Evolutionary conservation across 2,888 invertebrate genomes (phyloP), one percentile per base, ranked within the genome.

Genomic region (Habrosyne pyritoides): DNA sequence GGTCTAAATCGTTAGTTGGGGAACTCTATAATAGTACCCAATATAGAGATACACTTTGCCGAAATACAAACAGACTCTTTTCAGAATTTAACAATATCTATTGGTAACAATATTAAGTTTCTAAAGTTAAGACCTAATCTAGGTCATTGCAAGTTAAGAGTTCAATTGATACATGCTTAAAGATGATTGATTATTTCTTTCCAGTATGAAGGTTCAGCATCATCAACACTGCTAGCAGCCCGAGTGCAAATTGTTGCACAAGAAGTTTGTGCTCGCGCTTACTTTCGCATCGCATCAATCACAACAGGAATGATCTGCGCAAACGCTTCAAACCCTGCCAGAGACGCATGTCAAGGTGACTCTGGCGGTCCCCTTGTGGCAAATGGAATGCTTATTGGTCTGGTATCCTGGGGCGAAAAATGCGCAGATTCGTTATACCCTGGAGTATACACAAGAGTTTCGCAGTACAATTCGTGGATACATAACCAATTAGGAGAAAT

Each of bases 351-450:
- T 57, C 91, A 93, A 79, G 94, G 94, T 0, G 94, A 94, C 73
- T 93, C 93, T n/a, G 94, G 94, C 2, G 94, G 94, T n/a, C 94
- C 94, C 47, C 74, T 94, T 30, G 93, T 92, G n/a, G 81, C 85
- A 53, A 76, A 83, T 50, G 83, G 83, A 47, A 74, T 77, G 53
- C 77, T 94, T 47, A 76, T 94, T 51, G 94, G 94, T 46, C 84
- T 94, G 52, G 94, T 94, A 0, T 94, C 94, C 21, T 94, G 93
- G 90, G 94, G 94, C 33, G 93, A 93, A 79, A 92, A 91, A 2
- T 94, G 94, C 64, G 94, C 93, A 6, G 83, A 89, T 48, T 69
- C 75, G 1, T 61, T 73, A 47, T 94, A 93, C 63, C 94, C 94
- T 2, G 94, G 94, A 50, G 93, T 94, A 0, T 94, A 94, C 55